phyloP scores from a whole-genome alignment of 2,113 vertebrate species.

The Scolopax mira region DNA sequence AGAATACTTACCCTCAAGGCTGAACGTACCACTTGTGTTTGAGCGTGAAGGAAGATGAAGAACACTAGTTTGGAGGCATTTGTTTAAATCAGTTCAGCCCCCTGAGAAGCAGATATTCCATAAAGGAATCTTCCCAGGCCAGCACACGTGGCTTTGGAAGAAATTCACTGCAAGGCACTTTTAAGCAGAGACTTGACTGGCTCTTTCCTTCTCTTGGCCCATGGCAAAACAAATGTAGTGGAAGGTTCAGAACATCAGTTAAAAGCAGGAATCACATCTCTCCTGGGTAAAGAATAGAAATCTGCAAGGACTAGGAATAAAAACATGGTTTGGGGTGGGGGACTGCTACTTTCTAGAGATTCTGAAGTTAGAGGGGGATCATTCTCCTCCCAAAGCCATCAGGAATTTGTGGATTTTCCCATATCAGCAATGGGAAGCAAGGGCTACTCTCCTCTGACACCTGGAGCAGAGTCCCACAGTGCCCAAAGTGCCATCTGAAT shows the following conservation, averaged over 20 bases:
- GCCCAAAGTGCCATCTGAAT: background rate
- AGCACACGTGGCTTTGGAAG: background rate
- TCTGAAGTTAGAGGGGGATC: background rate
- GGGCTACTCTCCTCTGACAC: background rate
- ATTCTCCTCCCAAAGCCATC: background rate
- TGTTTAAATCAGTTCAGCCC: background rate
- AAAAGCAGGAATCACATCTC: background rate
- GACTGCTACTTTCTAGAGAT: background rate
- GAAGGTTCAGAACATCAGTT: background rate
- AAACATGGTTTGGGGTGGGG: background rate
- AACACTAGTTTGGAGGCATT: background rate
- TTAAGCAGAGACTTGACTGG: background rate
- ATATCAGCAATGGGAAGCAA: accelerated
- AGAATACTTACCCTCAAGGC: background rate
- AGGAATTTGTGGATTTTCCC: background rate
- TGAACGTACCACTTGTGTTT: background rate
- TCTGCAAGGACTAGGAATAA: background rate
- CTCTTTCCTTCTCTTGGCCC: background rate
- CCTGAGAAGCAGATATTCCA: background rate
- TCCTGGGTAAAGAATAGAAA: background rate
- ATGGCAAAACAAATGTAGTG: background rate
- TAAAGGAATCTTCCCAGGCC: background rate
- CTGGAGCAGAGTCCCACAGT: background rate
- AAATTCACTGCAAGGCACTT: background rate
- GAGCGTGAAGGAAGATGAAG: background rate